These are phyloP conservation scores for Drosophila sp. DNA, from an alignment of 1,140 invertebrate species.

Conservation along the genomic window DNA sequence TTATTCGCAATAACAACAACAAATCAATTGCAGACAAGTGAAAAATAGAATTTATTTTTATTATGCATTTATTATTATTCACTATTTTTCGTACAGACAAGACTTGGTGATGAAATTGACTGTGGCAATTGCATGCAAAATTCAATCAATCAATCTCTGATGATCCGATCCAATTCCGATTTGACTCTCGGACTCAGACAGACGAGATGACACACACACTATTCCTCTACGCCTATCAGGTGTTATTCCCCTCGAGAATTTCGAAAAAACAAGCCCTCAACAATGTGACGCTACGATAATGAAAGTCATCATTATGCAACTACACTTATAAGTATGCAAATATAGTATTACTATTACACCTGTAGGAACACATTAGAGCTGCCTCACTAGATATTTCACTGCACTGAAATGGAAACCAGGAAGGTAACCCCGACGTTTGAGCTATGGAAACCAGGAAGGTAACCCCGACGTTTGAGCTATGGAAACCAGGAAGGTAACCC, in stretches of 20 bases:
- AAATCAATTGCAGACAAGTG: slow-evolving; percentile 57
- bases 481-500: neutral
- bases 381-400: slow-evolving; percentile 1
- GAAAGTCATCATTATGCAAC: slow-evolving; percentile 1
- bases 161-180: neutral
- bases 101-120: slow-evolving; percentile 64
- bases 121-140: slow-evolving; percentile 48
- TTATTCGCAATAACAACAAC: slow-evolving; percentile 35
- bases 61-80: slow-evolving; percentile 13
- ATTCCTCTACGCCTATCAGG: neutral
- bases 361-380: neutral
- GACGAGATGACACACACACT: neutral
- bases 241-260: neutral
- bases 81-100: slow-evolving; percentile 19
- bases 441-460: neutral
- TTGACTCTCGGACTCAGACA: neutral
- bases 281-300: neutral
- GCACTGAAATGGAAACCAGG: neutral
- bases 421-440: neutral
- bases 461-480: neutral
- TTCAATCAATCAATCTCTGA: slow-evolving; percentile 3
- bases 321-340: neutral
- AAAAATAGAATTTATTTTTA: slow-evolving; percentile 37
- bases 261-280: slow-evolving; percentile 2
- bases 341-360: neutral